Conservation (phyloP, 2,888 invertebrate genomes). For the Ernsta delagoae region DNA sequence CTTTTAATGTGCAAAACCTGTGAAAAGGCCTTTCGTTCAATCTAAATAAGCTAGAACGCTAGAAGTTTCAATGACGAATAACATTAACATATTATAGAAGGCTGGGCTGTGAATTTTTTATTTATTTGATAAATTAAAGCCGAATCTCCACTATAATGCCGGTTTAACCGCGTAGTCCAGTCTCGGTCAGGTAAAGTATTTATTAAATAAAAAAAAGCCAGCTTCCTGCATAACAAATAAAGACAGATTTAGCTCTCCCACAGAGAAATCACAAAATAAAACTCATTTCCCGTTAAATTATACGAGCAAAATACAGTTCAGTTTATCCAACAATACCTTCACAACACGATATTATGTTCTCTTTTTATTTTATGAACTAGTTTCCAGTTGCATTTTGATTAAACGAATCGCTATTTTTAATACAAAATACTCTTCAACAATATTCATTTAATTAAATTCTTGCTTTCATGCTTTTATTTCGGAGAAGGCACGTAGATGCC, state of each 20-base stretch:
- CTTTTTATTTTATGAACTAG: neutral
- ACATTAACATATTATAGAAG: neutral
- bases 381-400: conserved; percentile 7
- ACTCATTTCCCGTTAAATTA: neutral
- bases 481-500: neutral
- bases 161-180: no score
- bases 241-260: no score
- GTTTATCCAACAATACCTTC: neutral
- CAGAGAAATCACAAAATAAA: neutral
- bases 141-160: no score
- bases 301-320: neutral
- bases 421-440: conserved; percentile 1
- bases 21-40: neutral
- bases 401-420: conserved; percentile 1
- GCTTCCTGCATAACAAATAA: no score
- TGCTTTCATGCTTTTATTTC: conserved; percentile 4
- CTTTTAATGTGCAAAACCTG: neutral
- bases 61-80: neutral
- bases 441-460: conserved; percentile 1
- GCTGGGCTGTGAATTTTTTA: no score
- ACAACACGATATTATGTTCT: neutral
- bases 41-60: neutral
- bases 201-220: no score
- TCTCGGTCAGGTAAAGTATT: no score
- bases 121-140: no score